Evolutionary conservation across 2,113 vertebrate genomes (phyloP).

Genomic region (Riparia riparia): DNA sequence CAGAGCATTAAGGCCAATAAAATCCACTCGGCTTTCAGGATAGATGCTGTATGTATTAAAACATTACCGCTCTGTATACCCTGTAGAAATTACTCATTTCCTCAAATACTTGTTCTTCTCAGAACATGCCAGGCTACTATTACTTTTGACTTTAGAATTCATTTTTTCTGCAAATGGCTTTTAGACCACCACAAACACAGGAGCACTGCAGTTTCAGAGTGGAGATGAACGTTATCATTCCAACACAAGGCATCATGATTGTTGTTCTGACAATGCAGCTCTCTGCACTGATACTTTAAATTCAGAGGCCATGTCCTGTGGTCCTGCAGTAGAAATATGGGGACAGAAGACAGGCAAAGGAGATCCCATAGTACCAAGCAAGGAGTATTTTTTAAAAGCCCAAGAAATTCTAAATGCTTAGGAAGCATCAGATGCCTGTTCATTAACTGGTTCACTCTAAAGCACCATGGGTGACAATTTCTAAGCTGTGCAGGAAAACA

Average conservation of each 20-base stretch:
- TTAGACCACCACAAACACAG: background rate
- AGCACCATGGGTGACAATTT: background rate
- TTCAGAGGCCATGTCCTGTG: background rate
- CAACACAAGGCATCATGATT: background rate
- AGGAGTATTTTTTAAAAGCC: background rate
- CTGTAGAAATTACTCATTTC: background rate
- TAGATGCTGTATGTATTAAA: slow-evolving; percentile 15
- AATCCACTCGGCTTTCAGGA: background rate
- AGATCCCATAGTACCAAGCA: background rate
- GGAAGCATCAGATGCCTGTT: background rate
- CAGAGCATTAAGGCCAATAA: background rate
- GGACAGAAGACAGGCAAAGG: background rate
- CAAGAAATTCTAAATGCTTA: background rate
- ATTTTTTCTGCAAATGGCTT: slow-evolving; percentile 24
- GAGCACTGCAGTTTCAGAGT: background rate
- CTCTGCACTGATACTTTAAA: background rate
- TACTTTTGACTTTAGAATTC: background rate
- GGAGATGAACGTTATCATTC: background rate
- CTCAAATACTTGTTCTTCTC: background rate
- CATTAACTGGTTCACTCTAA: background rate
- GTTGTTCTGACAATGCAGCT: background rate
- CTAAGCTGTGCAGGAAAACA: background rate
- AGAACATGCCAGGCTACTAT: background rate
- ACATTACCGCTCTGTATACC: background rate
- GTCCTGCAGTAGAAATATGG: background rate